phyloP scores from a whole-genome alignment of 2,888 invertebrate genomes.

The Papilio protenor region DNA sequence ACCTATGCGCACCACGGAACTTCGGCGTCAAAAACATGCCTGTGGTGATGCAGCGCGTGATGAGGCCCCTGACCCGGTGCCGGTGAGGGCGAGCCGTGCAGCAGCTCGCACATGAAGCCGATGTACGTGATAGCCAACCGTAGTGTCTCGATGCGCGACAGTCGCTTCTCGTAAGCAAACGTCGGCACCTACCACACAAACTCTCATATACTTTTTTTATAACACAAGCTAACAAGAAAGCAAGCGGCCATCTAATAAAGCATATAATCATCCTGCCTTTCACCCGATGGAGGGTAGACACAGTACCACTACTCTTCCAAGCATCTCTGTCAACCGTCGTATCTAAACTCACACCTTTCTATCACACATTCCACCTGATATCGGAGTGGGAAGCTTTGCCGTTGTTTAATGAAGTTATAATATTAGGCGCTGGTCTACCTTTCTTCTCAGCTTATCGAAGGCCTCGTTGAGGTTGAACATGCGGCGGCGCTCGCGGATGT shows the following conservation, averaged over 20 bases:
- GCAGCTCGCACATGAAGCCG: slow-evolving; percentile 96
- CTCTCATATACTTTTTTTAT: not conserved
- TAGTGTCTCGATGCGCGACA: slow-evolving; percentile 97
- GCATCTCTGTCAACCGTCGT: too few relatives aligned
- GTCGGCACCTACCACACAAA: slow-evolving; percentile 89
- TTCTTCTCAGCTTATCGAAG: slow-evolving; percentile 95
- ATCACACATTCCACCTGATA: too few relatives aligned
- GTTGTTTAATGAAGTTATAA: not conserved
- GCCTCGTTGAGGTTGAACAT: slow-evolving; percentile 99
- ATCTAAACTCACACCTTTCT: too few relatives aligned
- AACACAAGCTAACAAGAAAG: not conserved
- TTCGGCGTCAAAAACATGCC: slow-evolving; percentile 78
- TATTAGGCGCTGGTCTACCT: slow-evolving; percentile 81
- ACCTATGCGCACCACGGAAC: slow-evolving; percentile 78
- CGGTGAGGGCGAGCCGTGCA: slow-evolving; percentile 80
- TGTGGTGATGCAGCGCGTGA: slow-evolving; percentile 59
- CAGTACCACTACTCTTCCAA: too few relatives aligned
- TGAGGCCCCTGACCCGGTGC: slow-evolving; percentile 78
- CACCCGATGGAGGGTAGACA: too few relatives aligned
- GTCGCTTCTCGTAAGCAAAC: slow-evolving; percentile 97
- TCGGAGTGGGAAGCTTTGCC: too few relatives aligned
- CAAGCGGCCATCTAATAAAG: not conserved
- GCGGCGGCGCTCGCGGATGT: slow-evolving; percentile 95
- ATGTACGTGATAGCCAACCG: slow-evolving; percentile 98
- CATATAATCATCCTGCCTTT: not conserved